A percentile compares a stretch with the other conserved stretches of the same genome.
Conservation (phyloP, 2,113 vertebrate genomes). For the Mesitornis unicolor region DNA sequence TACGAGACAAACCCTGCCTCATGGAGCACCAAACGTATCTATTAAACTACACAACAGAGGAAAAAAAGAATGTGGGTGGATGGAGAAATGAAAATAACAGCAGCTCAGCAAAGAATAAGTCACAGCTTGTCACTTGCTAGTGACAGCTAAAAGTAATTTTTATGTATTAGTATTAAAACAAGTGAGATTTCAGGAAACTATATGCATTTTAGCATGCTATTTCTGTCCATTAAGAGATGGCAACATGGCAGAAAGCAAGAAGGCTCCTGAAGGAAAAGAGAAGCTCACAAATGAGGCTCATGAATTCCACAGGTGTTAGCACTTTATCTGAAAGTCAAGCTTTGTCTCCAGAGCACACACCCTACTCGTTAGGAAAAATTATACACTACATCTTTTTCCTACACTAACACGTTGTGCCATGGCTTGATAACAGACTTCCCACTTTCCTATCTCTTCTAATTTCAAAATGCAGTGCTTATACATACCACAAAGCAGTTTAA, state of each 20-base stretch:
- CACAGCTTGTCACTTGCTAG: background rate
- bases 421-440: background rate
- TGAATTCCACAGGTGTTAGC: background rate
- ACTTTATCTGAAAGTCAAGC: background rate
- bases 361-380: background rate
- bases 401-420: background rate
- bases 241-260: background rate
- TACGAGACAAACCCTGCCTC: background rate
- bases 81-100: background rate
- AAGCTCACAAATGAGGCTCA: background rate
- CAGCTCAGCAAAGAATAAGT: background rate
- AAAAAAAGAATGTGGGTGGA: background rate
- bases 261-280: background rate
- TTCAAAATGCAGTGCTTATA: background rate
- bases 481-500: background rate
- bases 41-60: background rate
- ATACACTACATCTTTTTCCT: background rate
- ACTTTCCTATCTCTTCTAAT: background rate
- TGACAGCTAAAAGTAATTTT: background rate
- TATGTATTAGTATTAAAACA: background rate
- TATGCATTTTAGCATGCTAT: background rate
- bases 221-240: background rate
- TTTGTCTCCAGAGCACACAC: background rate
- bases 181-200: fast-evolving
- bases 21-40: background rate